Percentiles rank a stretch among this genome's conserved stretches.
These are phyloP conservation scores for Eonycteris spelaea DNA, from an alignment of 2,113 vertebrate genomes.

Conservation along the genomic window DNA sequence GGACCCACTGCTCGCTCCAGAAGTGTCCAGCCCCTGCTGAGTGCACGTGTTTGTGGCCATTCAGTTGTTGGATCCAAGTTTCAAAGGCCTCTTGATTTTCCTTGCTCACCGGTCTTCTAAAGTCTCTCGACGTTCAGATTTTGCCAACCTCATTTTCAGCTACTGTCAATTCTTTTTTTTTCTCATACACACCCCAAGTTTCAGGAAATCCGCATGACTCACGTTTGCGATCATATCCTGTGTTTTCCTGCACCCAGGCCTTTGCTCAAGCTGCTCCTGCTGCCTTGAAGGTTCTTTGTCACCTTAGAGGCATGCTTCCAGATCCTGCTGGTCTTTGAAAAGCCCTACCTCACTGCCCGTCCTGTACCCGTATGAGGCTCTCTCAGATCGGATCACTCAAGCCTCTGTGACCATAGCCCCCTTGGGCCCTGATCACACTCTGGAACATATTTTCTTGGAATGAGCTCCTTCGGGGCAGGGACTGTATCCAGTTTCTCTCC, in stretches of 20 bases:
- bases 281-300: background rate
- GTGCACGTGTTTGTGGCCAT: background rate
- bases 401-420: background rate
- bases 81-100: background rate
- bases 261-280: background rate
- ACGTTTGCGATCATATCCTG: background rate
- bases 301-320: background rate
- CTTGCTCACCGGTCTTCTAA: background rate
- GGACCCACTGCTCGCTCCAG: no score
- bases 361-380: background rate
- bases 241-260: background rate
- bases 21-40: background rate
- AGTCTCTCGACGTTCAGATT: background rate
- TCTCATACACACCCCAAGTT: background rate
- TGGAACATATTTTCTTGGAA: background rate
- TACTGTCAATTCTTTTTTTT: background rate
- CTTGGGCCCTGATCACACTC: background rate
- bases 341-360: background rate
- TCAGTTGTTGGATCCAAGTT: background rate
- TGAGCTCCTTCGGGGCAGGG: background rate
- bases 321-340: background rate
- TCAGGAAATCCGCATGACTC: background rate
- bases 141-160: background rate
- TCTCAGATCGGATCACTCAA: background rate
- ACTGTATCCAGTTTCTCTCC: background rate